phyloP scores from a whole-genome alignment of 2,797 vertebrate species.

The Chloroceryle inda region DNA sequence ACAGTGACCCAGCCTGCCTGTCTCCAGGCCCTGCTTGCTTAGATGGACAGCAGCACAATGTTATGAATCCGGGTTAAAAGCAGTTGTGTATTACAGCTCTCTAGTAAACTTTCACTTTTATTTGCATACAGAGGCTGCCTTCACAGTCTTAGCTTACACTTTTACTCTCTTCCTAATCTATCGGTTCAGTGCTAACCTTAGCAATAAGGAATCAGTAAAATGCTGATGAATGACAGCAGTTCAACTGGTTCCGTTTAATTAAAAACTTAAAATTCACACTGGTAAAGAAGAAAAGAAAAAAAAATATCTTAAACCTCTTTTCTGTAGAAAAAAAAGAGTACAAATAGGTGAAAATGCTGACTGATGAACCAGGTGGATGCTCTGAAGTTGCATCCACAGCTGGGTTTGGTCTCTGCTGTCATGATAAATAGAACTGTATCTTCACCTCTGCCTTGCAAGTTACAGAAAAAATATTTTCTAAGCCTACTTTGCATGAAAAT shows the following conservation, averaged over 20 bases:
- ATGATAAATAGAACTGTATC: background rate
- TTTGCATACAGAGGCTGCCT: rapidly evolving
- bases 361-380: background rate
- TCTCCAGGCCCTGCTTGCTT: rapidly evolving
- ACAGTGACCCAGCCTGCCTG: no score
- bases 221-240: background rate
- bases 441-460: background rate
- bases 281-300: background rate
- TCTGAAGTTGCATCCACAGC: background rate
- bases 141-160: background rate
- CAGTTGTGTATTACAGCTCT: background rate
- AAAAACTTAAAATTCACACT: background rate
- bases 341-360: background rate
- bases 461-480: background rate
- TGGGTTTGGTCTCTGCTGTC: background rate
- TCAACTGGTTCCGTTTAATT: background rate
- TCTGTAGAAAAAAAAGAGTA: background rate
- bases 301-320: background rate
- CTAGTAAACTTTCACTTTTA: background rate
- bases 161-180: background rate
- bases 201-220: background rate
- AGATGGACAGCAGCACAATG: background rate
- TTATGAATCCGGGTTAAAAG: background rate
- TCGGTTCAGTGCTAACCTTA: background rate
- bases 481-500: background rate